Conservation (phyloP, 2,888 invertebrate species). For the Epicampocera succincta region DNA sequence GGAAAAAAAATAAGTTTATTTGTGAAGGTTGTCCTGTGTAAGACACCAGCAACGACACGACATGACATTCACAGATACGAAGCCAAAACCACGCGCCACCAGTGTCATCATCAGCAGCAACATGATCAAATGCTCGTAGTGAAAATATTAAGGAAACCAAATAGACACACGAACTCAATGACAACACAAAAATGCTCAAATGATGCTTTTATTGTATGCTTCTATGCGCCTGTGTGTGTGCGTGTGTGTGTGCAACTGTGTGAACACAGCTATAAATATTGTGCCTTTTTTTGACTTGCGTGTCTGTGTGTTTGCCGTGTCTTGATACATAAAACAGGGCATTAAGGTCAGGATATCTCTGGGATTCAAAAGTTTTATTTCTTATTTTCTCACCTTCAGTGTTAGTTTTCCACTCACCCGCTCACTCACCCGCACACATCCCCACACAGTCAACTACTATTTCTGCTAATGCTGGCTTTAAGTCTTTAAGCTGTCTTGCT, state of each 20-base stretch:
- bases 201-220: conserved; percentile 11
- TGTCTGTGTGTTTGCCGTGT: neutral
- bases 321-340: conserved; percentile 70
- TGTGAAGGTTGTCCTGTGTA: conserved; percentile 1
- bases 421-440: conserved; percentile 23
- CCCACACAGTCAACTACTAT: conserved; percentile 12
- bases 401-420: conserved; percentile 35
- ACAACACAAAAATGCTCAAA: neutral
- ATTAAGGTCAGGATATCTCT: conserved; percentile 78
- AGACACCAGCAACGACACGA: conserved; percentile 1
- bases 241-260: too few species aligned
- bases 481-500: conserved; percentile 44
- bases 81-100: conserved; percentile 12
- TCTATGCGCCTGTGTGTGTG: neutral
- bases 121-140: conserved; percentile 52
- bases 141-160: conserved; percentile 43
- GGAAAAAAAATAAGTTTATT: neutral
- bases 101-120: conserved; percentile 43
- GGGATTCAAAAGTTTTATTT: conserved; percentile 74
- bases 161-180: conserved; percentile 27
- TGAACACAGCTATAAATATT: too few species aligned
- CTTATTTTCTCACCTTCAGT: conserved; percentile 72
- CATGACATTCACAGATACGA: conserved; percentile 21
- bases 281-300: neutral
- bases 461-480: conserved; percentile 11